These are phyloP conservation scores for Octodon degus DNA, from an alignment of 2,113 vertebrate genomes.

Conservation along the genomic window DNA sequence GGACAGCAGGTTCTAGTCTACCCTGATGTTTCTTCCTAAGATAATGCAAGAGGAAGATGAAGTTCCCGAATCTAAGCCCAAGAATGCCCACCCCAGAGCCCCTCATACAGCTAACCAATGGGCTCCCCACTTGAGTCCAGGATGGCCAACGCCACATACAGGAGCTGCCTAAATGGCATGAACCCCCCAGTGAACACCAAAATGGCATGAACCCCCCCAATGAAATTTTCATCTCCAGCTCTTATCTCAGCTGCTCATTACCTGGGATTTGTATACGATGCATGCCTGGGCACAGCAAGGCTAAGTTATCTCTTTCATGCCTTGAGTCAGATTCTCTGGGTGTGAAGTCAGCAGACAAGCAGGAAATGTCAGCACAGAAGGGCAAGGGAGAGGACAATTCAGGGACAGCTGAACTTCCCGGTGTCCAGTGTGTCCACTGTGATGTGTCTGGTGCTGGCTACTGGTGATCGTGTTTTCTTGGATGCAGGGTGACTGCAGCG, in stretches of 20 bases:
- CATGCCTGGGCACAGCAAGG: slow-evolving; percentile 53
- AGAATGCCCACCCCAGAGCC: slow-evolving; percentile 54
- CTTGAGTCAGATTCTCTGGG: slow-evolving; percentile 75
- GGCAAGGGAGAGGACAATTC: background rate
- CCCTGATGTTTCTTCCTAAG: slow-evolving; percentile 59
- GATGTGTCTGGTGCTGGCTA: background rate
- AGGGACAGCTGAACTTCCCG: slow-evolving; percentile 27
- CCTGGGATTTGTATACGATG: background rate
- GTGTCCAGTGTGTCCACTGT: background rate
- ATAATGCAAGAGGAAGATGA: slow-evolving; percentile 60
- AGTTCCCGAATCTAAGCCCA: slow-evolving; percentile 44
- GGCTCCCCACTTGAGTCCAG: slow-evolving; percentile 9
- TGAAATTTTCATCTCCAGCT: slow-evolving; percentile 55
- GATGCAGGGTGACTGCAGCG: background rate
- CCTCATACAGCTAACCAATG: background rate
- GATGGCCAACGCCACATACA: background rate
- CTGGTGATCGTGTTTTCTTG: background rate
- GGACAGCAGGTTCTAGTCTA: slow-evolving; percentile 70
- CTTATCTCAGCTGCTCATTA: slow-evolving; percentile 47
- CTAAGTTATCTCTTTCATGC: slow-evolving; percentile 71
- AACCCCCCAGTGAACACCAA: slow-evolving; percentile 52
- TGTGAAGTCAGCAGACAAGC: slow-evolving; percentile 73
- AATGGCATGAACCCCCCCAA: slow-evolving; percentile 50
- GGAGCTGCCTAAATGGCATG: slow-evolving; percentile 51
- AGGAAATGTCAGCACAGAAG: slow-evolving; percentile 61